Conservation (phyloP, 2,888 invertebrate genomes). For the Ennomos fuscantarius region DNA sequence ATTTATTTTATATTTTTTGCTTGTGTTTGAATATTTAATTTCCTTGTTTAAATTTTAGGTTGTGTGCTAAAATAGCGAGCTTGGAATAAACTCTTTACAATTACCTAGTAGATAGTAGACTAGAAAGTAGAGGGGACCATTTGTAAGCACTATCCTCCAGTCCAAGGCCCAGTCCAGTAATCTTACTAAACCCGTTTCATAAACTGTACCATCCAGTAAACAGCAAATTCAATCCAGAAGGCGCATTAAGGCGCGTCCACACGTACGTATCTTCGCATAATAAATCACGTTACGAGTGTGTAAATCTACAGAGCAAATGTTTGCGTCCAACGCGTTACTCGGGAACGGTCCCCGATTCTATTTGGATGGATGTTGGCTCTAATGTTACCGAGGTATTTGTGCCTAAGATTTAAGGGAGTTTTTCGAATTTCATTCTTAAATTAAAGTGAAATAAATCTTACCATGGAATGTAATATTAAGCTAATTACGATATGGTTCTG, state of each 20-base stretch:
- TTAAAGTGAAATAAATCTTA: too few species aligned
- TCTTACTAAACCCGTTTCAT: conserved; percentile 1
- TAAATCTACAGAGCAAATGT: conserved; percentile 45
- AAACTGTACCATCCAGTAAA: conserved; percentile 39
- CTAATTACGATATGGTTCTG: too few species aligned
- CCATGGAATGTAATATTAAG: too few species aligned
- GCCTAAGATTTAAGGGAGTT: conserved; percentile 20
- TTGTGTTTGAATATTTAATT: too few species aligned
- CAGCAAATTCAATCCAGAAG: conserved; percentile 52
- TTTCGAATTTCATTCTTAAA: too few species aligned
- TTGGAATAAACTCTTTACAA: too few species aligned
- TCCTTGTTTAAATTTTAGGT: too few species aligned
- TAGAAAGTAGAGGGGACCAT: too few species aligned
- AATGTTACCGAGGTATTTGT: conserved; percentile 31
- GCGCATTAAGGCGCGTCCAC: conserved; percentile 58
- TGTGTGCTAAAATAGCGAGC: too few species aligned
- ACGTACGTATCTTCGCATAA: conserved; percentile 48
- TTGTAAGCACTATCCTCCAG: not conserved
- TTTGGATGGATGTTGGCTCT: conserved; percentile 33
- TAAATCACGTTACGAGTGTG: conserved; percentile 49
- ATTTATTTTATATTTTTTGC: too few species aligned
- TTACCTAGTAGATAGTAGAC: too few species aligned
- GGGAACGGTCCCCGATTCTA: conserved; percentile 31
- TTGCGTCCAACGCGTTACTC: conserved; percentile 35
- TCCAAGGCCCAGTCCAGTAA: not conserved